These are phyloP conservation scores for Hoplias malabaricus DNA, from an alignment of 2,113 vertebrate species.

Conservation along the genomic window DNA sequence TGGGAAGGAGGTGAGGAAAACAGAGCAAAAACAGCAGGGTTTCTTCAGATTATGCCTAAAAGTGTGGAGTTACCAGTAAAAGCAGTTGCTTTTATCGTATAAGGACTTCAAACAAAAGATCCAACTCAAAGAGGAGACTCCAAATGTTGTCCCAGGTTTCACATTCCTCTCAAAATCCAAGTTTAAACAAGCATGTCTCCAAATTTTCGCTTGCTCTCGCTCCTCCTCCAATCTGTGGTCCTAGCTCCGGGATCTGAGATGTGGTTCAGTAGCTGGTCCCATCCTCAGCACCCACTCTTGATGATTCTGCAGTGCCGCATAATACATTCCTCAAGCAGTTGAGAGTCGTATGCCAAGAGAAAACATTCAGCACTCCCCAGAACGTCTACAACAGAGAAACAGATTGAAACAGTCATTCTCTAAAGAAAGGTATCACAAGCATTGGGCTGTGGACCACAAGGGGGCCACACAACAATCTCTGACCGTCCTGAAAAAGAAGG, in stretches of 20 bases:
- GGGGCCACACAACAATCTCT: no score
- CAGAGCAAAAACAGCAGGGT: background rate
- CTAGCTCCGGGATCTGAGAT: constrained; percentile 38
- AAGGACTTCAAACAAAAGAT: constrained; percentile 17
- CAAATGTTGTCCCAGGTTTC: background rate
- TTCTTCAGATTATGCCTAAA: background rate
- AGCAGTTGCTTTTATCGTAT: background rate
- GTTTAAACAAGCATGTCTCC: constrained; percentile 16
- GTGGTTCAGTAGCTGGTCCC: background rate
- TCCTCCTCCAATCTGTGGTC: background rate
- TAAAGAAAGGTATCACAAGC: no score
- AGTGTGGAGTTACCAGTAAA: background rate
- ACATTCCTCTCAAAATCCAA: constrained; percentile 23
- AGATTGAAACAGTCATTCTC: background rate
- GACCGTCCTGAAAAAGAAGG: no score
- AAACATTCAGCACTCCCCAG: background rate
- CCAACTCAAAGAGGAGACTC: background rate
- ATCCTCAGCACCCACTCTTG: constrained; percentile 39
- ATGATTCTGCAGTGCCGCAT: constrained; percentile 12
- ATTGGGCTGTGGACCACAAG: no score
- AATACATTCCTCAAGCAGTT: constrained; percentile 37
- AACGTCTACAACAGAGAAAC: constrained; percentile 31
- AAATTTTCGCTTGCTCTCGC: background rate
- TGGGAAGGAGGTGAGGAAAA: constrained; percentile 18
- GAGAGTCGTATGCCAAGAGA: background rate